Evolutionary conservation across 2,113 vertebrate species (phyloP).

Genomic region (Brachyhypopomus occidentalis): DNA sequence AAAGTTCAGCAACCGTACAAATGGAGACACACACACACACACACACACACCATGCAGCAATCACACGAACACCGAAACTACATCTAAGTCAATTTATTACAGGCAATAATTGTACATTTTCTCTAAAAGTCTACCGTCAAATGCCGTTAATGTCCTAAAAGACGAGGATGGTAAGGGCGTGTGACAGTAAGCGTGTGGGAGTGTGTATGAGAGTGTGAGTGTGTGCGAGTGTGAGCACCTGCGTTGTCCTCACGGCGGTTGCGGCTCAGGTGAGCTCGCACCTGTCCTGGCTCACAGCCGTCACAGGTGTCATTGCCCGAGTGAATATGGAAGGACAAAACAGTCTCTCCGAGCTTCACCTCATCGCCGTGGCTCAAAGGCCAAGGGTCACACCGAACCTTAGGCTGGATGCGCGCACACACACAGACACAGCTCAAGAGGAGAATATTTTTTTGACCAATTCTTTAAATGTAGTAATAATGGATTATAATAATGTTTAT

Average conservation of each 20-base stretch:
- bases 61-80: too few relatives aligned
- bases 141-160: too few relatives aligned
- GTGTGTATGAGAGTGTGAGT: not conserved
- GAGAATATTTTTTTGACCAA: not conserved
- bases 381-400: conserved; percentile 87
- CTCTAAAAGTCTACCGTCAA: too few relatives aligned
- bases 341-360: conserved; percentile 95
- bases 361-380: conserved; percentile 92
- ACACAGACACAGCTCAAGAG: not conserved
- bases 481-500: too few relatives aligned
- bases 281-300: conserved; percentile 96
- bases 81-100: too few relatives aligned
- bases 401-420: conserved; percentile 77
- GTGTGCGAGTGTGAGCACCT: conserved; percentile 67
- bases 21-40: not conserved
- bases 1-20: not conserved
- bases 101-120: too few relatives aligned
- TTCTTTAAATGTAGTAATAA: too few relatives aligned
- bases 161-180: too few relatives aligned
- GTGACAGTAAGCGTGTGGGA: too few relatives aligned
- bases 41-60: not conserved
- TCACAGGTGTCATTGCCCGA: conserved; percentile 93
- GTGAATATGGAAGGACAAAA: conserved; percentile 97
- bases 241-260: conserved; percentile 80
- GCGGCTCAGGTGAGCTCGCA: conserved; percentile 92